Conservation (phyloP, 2,113 vertebrate genomes). For the Donacobius atricapilla region DNA sequence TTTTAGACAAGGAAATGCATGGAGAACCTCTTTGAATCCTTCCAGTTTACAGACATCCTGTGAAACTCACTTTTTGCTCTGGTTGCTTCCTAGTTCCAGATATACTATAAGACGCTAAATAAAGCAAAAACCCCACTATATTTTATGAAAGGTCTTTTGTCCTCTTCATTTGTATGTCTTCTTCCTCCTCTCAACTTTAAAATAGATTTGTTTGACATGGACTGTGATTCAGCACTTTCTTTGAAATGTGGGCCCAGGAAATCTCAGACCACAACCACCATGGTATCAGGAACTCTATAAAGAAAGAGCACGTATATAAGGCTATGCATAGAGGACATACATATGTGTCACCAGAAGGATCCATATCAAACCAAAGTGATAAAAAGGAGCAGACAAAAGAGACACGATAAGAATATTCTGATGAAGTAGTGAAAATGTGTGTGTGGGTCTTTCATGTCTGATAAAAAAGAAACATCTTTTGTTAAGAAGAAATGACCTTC, state of each 20-base stretch:
- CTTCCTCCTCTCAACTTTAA: not conserved
- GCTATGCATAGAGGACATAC: not conserved
- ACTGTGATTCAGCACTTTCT: not conserved
- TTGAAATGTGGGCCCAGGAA: not conserved
- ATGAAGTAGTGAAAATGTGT: not conserved
- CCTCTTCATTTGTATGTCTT: not conserved
- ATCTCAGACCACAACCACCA: not conserved
- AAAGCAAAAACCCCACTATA: not conserved
- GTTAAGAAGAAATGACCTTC: not conserved
- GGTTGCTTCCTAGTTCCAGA: not conserved
- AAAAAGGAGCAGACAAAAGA: not conserved
- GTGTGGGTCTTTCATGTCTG: accelerated
- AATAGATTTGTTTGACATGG: not conserved
- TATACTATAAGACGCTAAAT: not conserved
- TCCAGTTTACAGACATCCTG: not conserved
- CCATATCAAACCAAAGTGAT: not conserved
- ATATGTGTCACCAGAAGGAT: not conserved
- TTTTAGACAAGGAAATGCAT: not conserved
- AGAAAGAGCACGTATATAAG: not conserved
- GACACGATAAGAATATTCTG: not conserved
- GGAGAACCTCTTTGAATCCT: not conserved
- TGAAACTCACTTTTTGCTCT: not conserved
- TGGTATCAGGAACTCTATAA: not conserved
- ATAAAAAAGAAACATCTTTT: not conserved
- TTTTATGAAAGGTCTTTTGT: not conserved